Base-by-base conservation (phyloP, 2,888 invertebrate species). In the Dryococelus australis region DNA sequence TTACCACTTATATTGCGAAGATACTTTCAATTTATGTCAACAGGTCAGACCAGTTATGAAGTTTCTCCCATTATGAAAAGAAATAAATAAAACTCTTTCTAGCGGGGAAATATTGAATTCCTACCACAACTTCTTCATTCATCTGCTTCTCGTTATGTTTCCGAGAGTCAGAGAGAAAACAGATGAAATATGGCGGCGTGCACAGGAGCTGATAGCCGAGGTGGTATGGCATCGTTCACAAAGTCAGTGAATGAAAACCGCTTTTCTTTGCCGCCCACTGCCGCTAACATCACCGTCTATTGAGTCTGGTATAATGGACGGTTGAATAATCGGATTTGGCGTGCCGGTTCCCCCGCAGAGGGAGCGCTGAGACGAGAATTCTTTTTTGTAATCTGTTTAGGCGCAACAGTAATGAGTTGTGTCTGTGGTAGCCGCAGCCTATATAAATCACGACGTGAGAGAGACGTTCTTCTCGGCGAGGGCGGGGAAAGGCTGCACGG, bases 341-440 rank as follows among this genome's bases (percentile, higher is more conserved):
- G 65, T 8, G n/a, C 10, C 12, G 20, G 20, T 24, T 65, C 1
- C n/a, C 8, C 65, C 24, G 8, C 24, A 3, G n/a, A n/a, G 24
- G 65, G 16, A 65, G n/a, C 24, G 24, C 1, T 9, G 65, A n/a
- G 65, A n/a, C n/a, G n/a, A 65, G 65, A 20, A 3, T 65, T 65
- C 8, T 65, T n/a, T 20, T 65, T 65, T 20, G 65, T 65, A 65
- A 65, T 65, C 6, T 65, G 65, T 65, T 65, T 65, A n/a, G 24
- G 65, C 65, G n/a, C n/a, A 65, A 65, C 65, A 65, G 65, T 65
- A 65, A 65, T 24, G 65, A 65, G 65, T 65, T 65, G 65, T 20
- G n/a, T 2, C 24, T 16, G 10, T 20, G 10, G 65, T n/a, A 1
- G 47, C 65, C 65, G 24, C n/a, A 0, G 6, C 65, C 13, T n/a